phyloP scores from a whole-genome alignment of 2,797 vertebrate species.

The Thalassophryne amazonica region DNA sequence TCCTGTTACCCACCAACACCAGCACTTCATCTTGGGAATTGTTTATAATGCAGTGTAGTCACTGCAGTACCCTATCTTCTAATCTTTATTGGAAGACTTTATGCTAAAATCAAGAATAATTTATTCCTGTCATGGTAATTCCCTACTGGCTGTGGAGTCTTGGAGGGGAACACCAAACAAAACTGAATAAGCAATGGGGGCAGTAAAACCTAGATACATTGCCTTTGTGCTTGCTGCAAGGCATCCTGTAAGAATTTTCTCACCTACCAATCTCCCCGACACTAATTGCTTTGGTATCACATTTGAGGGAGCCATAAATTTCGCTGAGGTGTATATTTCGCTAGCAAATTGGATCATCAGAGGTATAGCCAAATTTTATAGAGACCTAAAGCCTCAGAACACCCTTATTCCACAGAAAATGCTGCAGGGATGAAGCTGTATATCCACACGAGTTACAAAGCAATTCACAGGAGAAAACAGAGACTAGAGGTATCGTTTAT shows the following conservation, averaged over 20 bases:
- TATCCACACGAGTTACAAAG: conserved; percentile 26
- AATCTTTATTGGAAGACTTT: conserved; percentile 65
- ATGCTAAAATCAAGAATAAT: conserved; percentile 73
- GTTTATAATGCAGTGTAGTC: conserved; percentile 40
- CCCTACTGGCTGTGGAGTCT: conserved; percentile 62
- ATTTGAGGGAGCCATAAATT: conserved; percentile 78
- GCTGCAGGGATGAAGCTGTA: conserved; percentile 40
- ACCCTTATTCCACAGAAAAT: conserved; percentile 45
- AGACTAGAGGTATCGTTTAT: conserved; percentile 20
- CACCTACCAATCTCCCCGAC: conserved; percentile 77
- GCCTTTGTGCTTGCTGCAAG: conserved; percentile 71
- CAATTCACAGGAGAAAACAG: conserved; percentile 16
- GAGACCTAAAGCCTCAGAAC: conserved; percentile 60
- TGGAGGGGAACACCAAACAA: conserved; percentile 69
- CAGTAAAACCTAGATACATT: conserved; percentile 76
- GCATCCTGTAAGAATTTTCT: conserved; percentile 70
- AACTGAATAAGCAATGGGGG: conserved; percentile 76
- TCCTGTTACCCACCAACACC: conserved; percentile 42
- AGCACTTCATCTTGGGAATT: conserved; percentile 34
- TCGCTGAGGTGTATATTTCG: conserved; percentile 69
- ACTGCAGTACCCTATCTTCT: conserved; percentile 43
- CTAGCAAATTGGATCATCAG: conserved; percentile 51
- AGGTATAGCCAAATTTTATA: conserved; percentile 63
- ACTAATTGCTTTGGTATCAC: conserved; percentile 82
- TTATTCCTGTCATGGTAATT: conserved; percentile 71